phyloP scores from a whole-genome alignment of 2,797 vertebrate genomes.

The Falco novaeseelandiae region DNA sequence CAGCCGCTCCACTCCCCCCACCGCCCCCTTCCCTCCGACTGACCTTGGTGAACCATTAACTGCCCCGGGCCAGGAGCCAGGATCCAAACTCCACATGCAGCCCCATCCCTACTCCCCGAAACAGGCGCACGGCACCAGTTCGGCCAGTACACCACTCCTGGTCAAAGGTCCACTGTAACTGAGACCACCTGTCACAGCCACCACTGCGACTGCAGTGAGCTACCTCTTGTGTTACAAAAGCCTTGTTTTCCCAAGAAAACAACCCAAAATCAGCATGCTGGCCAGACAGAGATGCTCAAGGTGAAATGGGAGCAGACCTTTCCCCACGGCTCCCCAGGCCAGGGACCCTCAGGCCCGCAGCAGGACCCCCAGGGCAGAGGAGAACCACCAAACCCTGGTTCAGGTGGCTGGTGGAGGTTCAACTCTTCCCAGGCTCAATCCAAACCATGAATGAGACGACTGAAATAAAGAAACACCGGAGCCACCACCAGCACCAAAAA shows the following conservation, averaged over 20 bases:
- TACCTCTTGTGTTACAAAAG: neutral
- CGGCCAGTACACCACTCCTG: fast-evolving
- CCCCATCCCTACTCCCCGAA: neutral
- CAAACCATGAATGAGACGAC: neutral
- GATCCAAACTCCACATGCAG: conserved; percentile 9
- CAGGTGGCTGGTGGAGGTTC: neutral
- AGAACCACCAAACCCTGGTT: neutral
- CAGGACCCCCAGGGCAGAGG: fast-evolving
- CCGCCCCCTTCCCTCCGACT: neutral
- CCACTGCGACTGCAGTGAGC: fast-evolving
- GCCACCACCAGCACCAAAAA: neutral
- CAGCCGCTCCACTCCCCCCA: neutral
- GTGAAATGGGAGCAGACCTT: neutral
- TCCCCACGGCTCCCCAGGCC: fast-evolving
- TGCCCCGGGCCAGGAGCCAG: neutral
- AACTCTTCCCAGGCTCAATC: neutral
- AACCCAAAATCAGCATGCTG: neutral
- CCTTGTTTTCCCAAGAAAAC: neutral
- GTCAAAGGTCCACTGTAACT: neutral
- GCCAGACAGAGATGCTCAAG: neutral
- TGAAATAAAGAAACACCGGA: neutral
- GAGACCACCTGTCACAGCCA: neutral
- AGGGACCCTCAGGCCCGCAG: neutral
- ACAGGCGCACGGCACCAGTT: fast-evolving
- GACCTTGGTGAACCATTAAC: conserved; percentile 59